Base-by-base conservation (phyloP, 2,113 vertebrate genomes). In the Gambusia holbrooki region DNA sequence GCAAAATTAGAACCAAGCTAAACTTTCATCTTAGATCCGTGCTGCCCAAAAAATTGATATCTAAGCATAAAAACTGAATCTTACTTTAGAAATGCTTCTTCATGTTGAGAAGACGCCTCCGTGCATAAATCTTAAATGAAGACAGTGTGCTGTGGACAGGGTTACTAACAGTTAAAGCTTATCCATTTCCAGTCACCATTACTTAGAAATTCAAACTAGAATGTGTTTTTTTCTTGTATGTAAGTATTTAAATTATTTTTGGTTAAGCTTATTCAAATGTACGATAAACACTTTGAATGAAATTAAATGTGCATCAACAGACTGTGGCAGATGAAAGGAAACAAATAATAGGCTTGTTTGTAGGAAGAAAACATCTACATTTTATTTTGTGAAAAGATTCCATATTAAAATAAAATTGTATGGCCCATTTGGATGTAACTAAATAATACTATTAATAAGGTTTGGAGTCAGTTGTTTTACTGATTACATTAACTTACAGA, bases 61-160 rank as follows among this genome's bases (percentile, higher is more conserved):
- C 22, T 40, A 1, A 64, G 27, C 27, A 14, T 10, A 54, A n/a
- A 69, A 66, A 64, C 19, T 66, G 37, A 37, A 37, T 37, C 35
- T 37, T 45, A 48, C 15, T 72, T 66, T 73, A 58, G 66, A 19
- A 29, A 32, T 66, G 19, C 64, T 70, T 33, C 64, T 62, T 22
- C 37, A 11, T 9, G 37, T n/a, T 65, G 19, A 73, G 64, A 13
- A 69, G 6, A 15, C 69, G 28, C 51, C 19, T 51, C 3, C 42
- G 22, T 9, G 17, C 45, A 69, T 54, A 69, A 30, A 69, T 69
- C 45, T 51, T 69, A 35, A 66, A 66, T 61, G 22, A 71, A 42
- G 67, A 58, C 61, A 71, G 42, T n/a, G 29, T 69, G 69, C 63
- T 64, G 42, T 29, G 1, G 67, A 33, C 58, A 40, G 65, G 65